These are phyloP conservation scores for Lethrus apterus DNA, from an alignment of 1,140 invertebrate genomes.

Conservation along the genomic window DNA sequence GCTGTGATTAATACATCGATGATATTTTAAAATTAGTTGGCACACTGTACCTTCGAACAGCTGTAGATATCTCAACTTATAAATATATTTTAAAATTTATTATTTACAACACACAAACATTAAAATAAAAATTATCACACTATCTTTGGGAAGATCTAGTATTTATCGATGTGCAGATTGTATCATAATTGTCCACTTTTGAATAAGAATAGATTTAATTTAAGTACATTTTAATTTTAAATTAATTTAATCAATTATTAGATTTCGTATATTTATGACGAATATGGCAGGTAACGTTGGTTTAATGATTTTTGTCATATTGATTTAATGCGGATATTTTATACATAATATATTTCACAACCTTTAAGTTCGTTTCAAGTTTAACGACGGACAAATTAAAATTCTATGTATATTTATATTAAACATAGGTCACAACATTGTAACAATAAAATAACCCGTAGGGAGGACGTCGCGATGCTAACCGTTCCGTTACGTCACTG, in stretches of 20 bases:
- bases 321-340: slow-evolving; percentile 4
- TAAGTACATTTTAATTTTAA: slow-evolving; percentile 9
- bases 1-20: too few species aligned
- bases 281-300: slow-evolving; percentile 10
- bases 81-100: too few species aligned
- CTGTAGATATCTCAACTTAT: too few species aligned
- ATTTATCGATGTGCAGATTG: neutral
- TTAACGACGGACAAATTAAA: slow-evolving; percentile 12
- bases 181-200: slow-evolving; percentile 1
- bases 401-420: slow-evolving; percentile 14
- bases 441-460: slow-evolving; percentile 22
- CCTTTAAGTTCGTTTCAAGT: slow-evolving; percentile 5
- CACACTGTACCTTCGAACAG: too few species aligned
- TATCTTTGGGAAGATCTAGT: slow-evolving; percentile 12
- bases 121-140: slow-evolving; percentile 11
- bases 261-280: too few species aligned
- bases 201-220: neutral
- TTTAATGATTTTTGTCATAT: slow-evolving; percentile 1
- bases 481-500: slow-evolving; percentile 23
- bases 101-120: slow-evolving; percentile 9
- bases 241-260: slow-evolving; percentile 11
- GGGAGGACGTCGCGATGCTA: slow-evolving; percentile 17
- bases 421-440: slow-evolving; percentile 19
- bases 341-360: slow-evolving; percentile 14
- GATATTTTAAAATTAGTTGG: too few species aligned